phyloP scores from a whole-genome alignment of 1,140 invertebrate genomes.

The Geopemphigus sp. region DNA sequence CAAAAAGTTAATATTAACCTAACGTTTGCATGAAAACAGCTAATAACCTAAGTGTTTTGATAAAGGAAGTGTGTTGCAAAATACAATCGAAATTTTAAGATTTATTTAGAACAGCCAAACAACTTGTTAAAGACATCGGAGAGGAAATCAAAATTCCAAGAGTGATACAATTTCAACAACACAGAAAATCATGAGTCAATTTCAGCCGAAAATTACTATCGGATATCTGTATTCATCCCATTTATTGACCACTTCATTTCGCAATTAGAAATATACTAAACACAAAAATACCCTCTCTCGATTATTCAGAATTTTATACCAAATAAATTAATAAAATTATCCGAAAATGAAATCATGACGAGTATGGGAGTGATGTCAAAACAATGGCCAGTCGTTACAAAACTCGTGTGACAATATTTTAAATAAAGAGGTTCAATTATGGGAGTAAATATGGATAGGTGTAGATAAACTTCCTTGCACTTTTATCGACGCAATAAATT shows the following conservation, averaged over 20 bases:
- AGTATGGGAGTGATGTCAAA: neutral
- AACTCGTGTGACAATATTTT: neutral
- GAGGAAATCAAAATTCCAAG: neutral
- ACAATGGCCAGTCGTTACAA: neutral
- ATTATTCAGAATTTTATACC: slow-evolving; percentile 1
- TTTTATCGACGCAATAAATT: too few relatives aligned
- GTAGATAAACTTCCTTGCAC: too few relatives aligned
- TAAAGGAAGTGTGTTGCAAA: neutral
- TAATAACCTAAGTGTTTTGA: neutral
- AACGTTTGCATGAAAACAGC: neutral
- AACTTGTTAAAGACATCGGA: neutral
- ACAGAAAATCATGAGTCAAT: neutral
- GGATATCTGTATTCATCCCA: neutral
- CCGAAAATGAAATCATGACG: neutral
- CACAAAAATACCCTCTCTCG: neutral
- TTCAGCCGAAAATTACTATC: slow-evolving; percentile 1
- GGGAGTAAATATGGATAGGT: neutral
- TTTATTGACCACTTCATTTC: neutral
- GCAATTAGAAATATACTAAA: neutral
- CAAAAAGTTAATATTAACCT: neutral
- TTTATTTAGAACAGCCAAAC: neutral
- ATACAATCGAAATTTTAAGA: neutral
- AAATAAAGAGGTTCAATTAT: neutral
- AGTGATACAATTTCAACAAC: neutral
- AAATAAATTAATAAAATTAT: neutral